phyloP scores from a whole-genome alignment of 2,797 vertebrate species.

The Lacerta agilis region DNA sequence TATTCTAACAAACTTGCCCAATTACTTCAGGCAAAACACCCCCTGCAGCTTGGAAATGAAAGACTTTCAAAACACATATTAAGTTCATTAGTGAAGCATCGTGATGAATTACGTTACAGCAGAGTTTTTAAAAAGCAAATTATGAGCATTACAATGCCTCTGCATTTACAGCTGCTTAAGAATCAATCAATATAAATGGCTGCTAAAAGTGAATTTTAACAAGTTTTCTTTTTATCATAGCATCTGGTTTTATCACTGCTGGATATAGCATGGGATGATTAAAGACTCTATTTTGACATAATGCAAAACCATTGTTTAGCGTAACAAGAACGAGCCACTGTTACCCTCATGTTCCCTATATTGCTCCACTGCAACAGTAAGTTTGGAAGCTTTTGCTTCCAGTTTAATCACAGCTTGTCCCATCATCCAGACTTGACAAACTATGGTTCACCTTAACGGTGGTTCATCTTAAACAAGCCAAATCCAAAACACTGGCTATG shows the following conservation, averaged over 20 bases:
- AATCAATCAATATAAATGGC: no score
- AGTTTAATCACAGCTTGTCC: background rate
- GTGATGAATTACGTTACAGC: background rate
- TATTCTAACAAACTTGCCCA: background rate
- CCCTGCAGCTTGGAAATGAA: conserved; percentile 2
- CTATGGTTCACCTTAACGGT: background rate
- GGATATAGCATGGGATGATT: background rate
- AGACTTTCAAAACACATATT: conserved; percentile 29
- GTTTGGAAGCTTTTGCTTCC: background rate
- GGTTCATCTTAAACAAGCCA: background rate
- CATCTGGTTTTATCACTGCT: background rate
- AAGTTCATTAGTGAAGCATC: conserved; percentile 14
- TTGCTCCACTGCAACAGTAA: background rate
- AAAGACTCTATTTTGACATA: background rate
- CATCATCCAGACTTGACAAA: background rate
- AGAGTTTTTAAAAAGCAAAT: background rate
- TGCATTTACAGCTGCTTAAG: background rate
- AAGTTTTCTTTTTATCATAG: background rate
- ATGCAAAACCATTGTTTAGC: background rate
- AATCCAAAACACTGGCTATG: background rate
- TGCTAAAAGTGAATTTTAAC: background rate
- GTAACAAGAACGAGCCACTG: background rate
- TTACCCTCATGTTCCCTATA: no score
- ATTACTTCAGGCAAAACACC: background rate
- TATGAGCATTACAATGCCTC: background rate